Conservation (phyloP, 30 jellyfish, hydroid and myxozoan genomes). For the Aurelia sp. region DNA sequence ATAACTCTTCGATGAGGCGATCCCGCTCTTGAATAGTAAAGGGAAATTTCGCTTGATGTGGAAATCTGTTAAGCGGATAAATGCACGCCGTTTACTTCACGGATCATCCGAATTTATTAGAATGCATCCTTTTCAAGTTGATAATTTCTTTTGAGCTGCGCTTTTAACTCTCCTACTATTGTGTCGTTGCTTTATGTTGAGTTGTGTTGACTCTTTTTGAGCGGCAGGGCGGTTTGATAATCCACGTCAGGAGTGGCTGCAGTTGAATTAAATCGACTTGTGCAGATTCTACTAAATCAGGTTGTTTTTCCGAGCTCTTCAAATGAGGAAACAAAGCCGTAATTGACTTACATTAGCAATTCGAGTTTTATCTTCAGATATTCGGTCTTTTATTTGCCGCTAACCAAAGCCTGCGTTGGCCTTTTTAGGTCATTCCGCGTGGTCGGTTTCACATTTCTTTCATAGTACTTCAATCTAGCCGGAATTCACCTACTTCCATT, state of each 20-base stretch:
- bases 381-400: not conserved
- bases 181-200: constrained; percentile 10
- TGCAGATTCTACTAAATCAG: constrained; percentile 8
- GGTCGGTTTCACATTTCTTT: no score
- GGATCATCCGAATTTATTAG: constrained; percentile 64
- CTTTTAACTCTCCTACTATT: constrained; percentile 14
- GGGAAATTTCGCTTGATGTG: constrained; percentile 31
- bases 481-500: no score
- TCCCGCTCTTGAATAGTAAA: constrained; percentile 8
- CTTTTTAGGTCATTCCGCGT: no score
- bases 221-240: constrained; percentile 25
- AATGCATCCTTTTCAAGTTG: constrained; percentile 9
- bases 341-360: constrained; percentile 67
- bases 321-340: constrained; percentile 13
- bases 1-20: constrained; percentile 15
- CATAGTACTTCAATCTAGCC: no score
- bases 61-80: constrained; percentile 73
- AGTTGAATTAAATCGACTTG: constrained; percentile 4
- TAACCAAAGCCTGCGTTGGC: no score
- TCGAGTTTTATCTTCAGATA: constrained; percentile 25
- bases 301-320: constrained; percentile 44
- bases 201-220: constrained; percentile 17
- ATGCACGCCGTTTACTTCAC: constrained; percentile 37
- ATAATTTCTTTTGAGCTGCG: constrained; percentile 42
- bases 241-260: constrained; percentile 24